Percentiles rank a stretch among this genome's conserved stretches.
phyloP scores from a whole-genome alignment of 2,797 vertebrate species.

The Gallirallus australis region DNA sequence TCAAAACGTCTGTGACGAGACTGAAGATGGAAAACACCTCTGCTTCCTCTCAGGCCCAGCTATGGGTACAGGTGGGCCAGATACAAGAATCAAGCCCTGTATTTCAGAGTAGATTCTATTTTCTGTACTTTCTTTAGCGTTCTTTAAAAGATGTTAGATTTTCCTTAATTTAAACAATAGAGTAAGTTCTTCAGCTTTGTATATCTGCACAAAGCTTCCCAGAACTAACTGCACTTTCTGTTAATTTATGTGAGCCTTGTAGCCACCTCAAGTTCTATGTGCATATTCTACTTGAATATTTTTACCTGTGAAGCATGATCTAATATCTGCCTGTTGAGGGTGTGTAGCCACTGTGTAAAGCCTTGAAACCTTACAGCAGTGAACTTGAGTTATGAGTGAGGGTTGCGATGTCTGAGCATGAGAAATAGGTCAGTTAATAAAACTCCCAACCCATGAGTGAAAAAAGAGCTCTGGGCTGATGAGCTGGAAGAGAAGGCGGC shows the following conservation, averaged over 20 bases:
- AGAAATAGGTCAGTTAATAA: conserved; percentile 12
- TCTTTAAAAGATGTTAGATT: neutral
- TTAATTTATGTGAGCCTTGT: neutral
- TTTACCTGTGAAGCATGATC: neutral
- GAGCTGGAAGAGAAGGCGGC: neutral
- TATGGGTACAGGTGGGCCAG: neutral
- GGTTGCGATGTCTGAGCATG: neutral
- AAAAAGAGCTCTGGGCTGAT: neutral
- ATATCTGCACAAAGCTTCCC: neutral
- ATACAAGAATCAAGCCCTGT: neutral
- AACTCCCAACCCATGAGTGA: neutral
- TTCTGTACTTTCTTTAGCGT: neutral
- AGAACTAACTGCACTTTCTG: neutral
- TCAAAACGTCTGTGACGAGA: neutral
- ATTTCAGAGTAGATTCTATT: neutral
- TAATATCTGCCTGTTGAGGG: neutral
- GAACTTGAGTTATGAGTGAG: neutral
- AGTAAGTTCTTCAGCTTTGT: neutral
- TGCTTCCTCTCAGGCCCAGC: neutral
- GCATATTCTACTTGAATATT: neutral
- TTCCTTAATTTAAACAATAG: neutral
- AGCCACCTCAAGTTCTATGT: neutral
- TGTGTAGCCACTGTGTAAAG: neutral
- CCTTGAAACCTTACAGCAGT: neutral
- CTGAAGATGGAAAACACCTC: neutral